These are phyloP conservation scores for Cylloceria caligata DNA, from an alignment of 2,888 invertebrate genomes.

Conservation along the genomic window DNA sequence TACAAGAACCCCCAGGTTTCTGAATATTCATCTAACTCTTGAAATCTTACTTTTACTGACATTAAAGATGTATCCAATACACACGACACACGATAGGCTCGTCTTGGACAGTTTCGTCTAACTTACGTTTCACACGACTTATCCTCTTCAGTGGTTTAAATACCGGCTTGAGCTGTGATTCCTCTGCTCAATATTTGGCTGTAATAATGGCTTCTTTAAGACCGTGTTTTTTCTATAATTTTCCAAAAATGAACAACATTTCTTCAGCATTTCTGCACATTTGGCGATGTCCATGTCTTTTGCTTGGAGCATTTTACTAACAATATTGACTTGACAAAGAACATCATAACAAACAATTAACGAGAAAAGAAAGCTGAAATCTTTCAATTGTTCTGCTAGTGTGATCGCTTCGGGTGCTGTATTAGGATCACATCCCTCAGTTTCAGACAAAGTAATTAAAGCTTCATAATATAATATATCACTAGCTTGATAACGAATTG, in stretches of 20 bases:
- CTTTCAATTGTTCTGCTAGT: constrained; percentile 71
- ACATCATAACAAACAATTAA: constrained; percentile 78
- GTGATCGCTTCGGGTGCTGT: constrained; percentile 70
- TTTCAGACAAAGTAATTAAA: constrained; percentile 71
- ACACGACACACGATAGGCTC: constrained; percentile 66
- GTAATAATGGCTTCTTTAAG: no score
- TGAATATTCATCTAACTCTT: constrained; percentile 61
- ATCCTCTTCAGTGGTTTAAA: no score
- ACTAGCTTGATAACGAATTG: constrained; percentile 75
- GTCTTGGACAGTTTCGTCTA: no score
- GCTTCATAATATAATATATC: constrained; percentile 76
- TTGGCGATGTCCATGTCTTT: no score
- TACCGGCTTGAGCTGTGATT: no score
- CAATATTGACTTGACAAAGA: constrained; percentile 74
- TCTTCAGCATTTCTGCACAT: no score
- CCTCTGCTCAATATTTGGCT: no score
- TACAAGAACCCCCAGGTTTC: constrained; percentile 66
- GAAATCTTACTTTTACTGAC: constrained; percentile 68
- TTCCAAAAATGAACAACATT: no score
- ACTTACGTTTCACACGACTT: no score
- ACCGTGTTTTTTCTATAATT: constrained; percentile 46
- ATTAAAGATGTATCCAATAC: constrained; percentile 61
- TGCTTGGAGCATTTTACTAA: constrained; percentile 70
- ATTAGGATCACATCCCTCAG: constrained; percentile 59
- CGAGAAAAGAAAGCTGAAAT: constrained; percentile 75